Conservation (phyloP, 2,888 invertebrate genomes). For the Unio pictorum region DNA sequence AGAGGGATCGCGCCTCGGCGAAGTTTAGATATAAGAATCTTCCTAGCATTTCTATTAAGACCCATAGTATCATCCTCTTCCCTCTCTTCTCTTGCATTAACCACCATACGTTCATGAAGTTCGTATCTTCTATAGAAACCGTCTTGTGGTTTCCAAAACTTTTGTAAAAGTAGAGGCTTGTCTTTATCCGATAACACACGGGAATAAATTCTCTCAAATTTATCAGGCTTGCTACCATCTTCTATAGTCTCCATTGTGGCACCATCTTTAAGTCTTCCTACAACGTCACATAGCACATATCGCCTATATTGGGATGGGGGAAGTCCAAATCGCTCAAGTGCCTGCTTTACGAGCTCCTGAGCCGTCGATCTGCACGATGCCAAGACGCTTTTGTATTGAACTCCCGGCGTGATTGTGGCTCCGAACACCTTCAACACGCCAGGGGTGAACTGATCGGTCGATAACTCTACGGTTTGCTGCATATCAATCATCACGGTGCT, state of each 20-base stretch:
- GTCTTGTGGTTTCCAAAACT: constrained; percentile 66
- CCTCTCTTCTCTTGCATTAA: constrained; percentile 35
- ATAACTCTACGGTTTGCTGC: constrained; percentile 46
- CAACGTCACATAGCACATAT: constrained; percentile 66
- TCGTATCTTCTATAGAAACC: constrained; percentile 64
- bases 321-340: constrained; percentile 61
- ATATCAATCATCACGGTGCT: constrained; percentile 11
- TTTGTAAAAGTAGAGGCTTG: constrained; percentile 60
- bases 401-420: constrained; percentile 59
- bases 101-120: constrained; percentile 50
- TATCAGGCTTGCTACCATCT: constrained; percentile 18
- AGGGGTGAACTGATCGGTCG: constrained; percentile 60
- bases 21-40: constrained; percentile 59
- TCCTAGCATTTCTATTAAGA: constrained; percentile 61
- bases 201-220: constrained; percentile 58
- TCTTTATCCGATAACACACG: constrained; percentile 59
- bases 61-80: constrained; percentile 56
- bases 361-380: constrained; percentile 62
- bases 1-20: constrained; percentile 54
- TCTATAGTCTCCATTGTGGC: constrained; percentile 4
- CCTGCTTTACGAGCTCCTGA: constrained; percentile 63
- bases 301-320: constrained; percentile 36
- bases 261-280: constrained; percentile 42
- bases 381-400: constrained; percentile 65
- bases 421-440: constrained; percentile 65